Evolutionary conservation across 1,140 invertebrate species (phyloP), one percentile per base, ranked within the genome.

Genomic region (Eueides isabella): DNA sequence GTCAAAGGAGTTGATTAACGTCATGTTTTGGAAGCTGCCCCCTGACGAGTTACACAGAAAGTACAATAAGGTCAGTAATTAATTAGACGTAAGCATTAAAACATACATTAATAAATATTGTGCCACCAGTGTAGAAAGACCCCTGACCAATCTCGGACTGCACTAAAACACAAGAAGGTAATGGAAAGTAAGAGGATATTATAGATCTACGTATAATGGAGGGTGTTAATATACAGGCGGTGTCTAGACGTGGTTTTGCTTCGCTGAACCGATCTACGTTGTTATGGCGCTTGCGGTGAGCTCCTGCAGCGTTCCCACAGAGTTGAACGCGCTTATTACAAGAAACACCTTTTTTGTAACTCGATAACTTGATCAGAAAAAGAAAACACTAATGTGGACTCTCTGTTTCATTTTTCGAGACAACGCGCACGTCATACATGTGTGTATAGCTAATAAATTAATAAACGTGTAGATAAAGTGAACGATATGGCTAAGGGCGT

Each of bases 221-320:
- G 78, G 77, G 80, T 82, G 73, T 85, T 87, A 81, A 84, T 86
- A 84, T 80, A 87, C 79, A 85, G 70, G 74, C 80, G 74, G 67
- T 75, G 84, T 92, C 89, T 92, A 90, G 89, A 90, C 89, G 80
- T 81, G 85, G 87, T 90, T 91, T 90, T 90, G 88, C 87, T 86
- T 84, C 79, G 74, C 67, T 86, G 85, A 83, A 74, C 78, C 76
- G 76, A 83, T 82, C 80, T 81, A 71, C 80, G 82, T 83, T 81
- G 80, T 82, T 81, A 75, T 79, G 77, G 75, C 73, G 80, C 72
- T 86, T 87, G 87, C 82, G 86, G 87, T 88, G 80, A 85, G 81
- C 84, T 78, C 88, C 87, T 85, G 86, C 84, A 80, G 86, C 44
- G 85, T 91, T 91, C 88, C 84, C 88, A 91, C 84, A 82, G 87